A percentile compares a stretch with the other conserved stretches of the same genome.
Conservation (phyloP, 2,797 vertebrate species). For the Scyliorhinus canicula region DNA sequence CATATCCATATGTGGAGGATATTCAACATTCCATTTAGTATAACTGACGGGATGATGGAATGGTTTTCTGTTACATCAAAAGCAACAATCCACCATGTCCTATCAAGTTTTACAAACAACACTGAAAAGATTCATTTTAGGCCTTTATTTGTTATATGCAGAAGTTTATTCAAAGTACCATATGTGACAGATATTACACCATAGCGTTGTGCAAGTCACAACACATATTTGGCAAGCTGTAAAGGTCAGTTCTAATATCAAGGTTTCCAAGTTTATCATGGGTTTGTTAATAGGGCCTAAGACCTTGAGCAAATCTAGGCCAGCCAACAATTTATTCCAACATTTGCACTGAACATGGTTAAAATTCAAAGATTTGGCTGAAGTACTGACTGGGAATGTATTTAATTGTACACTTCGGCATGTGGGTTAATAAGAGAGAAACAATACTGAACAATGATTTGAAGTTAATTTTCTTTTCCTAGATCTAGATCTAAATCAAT, state of each 20-base stretch:
- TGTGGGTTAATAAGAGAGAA: background rate
- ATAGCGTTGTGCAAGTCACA: background rate
- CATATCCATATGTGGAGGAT: background rate
- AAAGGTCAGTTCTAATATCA: background rate
- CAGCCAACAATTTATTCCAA: background rate
- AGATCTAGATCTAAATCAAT: background rate
- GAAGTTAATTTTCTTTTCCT: background rate
- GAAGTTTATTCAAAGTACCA: constrained; percentile 14
- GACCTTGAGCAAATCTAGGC: background rate
- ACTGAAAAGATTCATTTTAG: constrained; percentile 12
- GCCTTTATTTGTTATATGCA: constrained; percentile 24
- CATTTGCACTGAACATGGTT: background rate
- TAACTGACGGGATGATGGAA: constrained; percentile 25
- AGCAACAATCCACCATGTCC: background rate
- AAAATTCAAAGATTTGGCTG: no score
- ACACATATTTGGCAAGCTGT: constrained; percentile 21
- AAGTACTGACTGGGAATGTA: no score
- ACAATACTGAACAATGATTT: no score
- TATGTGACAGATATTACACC: background rate
- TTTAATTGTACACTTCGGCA: background rate
- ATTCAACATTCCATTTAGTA: constrained; percentile 9
- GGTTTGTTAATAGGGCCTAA: background rate
- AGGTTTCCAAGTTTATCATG: background rate
- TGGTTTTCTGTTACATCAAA: background rate
- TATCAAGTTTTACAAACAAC: background rate